These are phyloP conservation scores for Mya arenaria DNA, from an alignment of 1,140 invertebrate genomes.

Conservation along the genomic window DNA sequence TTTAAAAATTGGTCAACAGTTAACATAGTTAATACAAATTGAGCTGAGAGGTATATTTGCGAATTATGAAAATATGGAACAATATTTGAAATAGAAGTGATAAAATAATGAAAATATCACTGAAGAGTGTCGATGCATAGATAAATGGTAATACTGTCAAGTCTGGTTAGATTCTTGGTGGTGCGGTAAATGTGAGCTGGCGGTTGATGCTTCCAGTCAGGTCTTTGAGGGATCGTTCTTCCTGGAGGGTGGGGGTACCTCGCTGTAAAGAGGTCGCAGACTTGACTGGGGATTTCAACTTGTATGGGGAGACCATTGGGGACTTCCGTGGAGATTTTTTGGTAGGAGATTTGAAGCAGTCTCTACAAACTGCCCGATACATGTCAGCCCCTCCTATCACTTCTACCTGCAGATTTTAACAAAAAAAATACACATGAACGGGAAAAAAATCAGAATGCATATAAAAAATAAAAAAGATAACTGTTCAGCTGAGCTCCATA, in stretches of 20 bases:
- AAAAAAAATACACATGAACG: too few relatives aligned
- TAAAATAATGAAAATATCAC: too few relatives aligned
- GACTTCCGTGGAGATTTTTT: constrained; percentile 65
- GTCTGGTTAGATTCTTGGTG: constrained; percentile 49
- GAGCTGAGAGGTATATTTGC: too few relatives aligned
- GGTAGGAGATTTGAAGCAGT: constrained; percentile 80
- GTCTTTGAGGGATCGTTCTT: neutral
- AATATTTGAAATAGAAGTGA: too few relatives aligned
- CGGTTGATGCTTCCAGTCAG: constrained; percentile 28
- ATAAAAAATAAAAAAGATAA: too few relatives aligned
- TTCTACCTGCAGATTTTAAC: constrained; percentile 85
- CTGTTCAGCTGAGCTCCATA: too few relatives aligned
- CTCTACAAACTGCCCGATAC: constrained; percentile 85
- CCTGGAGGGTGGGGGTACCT: constrained; percentile 35
- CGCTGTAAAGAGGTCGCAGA: neutral
- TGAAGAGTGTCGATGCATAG: too few relatives aligned
- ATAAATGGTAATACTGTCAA: too few relatives aligned
- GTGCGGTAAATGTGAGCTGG: constrained; percentile 25
- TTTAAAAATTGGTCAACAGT: too few relatives aligned
- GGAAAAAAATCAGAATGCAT: too few relatives aligned
- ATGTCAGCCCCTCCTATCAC: constrained; percentile 86
- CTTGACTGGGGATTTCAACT: neutral
- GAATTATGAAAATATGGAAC: too few relatives aligned
- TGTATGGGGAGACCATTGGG: constrained; percentile 13
- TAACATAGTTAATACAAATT: too few relatives aligned